Conservation (phyloP, 1,140 invertebrate species). For the Drosophila pandora region DNA sequence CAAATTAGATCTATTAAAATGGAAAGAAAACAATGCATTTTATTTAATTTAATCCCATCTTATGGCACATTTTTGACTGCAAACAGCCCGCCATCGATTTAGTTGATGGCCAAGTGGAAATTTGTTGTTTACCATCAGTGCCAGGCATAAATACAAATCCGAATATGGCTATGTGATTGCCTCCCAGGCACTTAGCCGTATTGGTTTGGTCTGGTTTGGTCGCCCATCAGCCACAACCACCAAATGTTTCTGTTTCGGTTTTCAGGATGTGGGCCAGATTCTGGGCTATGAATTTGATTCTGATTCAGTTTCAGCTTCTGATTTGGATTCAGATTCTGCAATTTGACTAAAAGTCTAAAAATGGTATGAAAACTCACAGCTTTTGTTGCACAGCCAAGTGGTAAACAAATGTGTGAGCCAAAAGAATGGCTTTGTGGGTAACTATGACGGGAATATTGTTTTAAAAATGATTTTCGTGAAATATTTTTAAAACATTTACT, state of each 20-base stretch:
- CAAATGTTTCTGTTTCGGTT: constrained; percentile 1
- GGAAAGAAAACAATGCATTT: constrained; percentile 25
- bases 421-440: constrained; percentile 25
- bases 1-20: neutral
- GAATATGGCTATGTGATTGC: constrained; percentile 39
- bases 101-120: constrained; percentile 46
- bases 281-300: neutral
- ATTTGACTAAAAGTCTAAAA: constrained; percentile 76
- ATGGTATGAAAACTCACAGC: constrained; percentile 48
- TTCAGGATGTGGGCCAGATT: neutral
- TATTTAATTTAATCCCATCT: constrained; percentile 3
- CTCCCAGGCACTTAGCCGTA: constrained; percentile 61
- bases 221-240: neutral
- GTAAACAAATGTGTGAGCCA: constrained; percentile 75
- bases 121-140: constrained; percentile 68
- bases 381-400: constrained; percentile 56
- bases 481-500: neutral
- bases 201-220: constrained; percentile 43
- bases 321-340: constrained; percentile 47
- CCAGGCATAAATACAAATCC: constrained; percentile 41
- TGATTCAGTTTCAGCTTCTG: constrained; percentile 8
- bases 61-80: constrained; percentile 20
- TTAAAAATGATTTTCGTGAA: neutral
- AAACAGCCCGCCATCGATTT: constrained; percentile 17
- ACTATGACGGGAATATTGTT: constrained; percentile 8